Percentiles rank a stretch among this genome's conserved stretches.
Evolutionary conservation across 2,113 vertebrate species (phyloP).

Genomic region (Periophthalmodon schlosseri): DNA sequence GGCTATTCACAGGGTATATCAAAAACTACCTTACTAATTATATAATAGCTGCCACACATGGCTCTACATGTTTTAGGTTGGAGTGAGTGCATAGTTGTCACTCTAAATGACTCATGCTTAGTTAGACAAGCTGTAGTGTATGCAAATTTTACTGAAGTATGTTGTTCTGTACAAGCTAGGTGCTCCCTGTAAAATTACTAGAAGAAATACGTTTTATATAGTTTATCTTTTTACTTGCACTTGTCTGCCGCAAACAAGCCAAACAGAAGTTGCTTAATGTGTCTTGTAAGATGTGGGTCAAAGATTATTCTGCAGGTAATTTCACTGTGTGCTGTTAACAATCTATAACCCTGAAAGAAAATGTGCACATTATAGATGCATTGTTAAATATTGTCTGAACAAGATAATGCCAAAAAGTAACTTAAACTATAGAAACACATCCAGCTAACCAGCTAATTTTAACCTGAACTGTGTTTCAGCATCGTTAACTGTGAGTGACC

Average conservation of each 20-base stretch:
- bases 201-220: background rate
- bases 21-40: background rate
- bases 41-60: background rate
- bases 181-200: background rate
- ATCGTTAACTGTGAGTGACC: slow-evolving; percentile 46
- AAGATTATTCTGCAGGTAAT: slow-evolving; percentile 36
- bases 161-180: too few species aligned
- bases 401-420: background rate
- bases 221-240: background rate
- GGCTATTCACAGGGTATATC: background rate
- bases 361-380: too few species aligned
- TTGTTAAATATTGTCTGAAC: too few species aligned
- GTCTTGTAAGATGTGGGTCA: slow-evolving; percentile 11
- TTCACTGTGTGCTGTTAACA: background rate
- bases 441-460: background rate
- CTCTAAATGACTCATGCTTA: too few species aligned
- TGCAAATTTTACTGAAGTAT: too few species aligned
- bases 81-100: too few species aligned
- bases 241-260: background rate
- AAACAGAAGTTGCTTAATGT: background rate
- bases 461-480: slow-evolving; percentile 6
- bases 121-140: too few species aligned
- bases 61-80: too few species aligned
- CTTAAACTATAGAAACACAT: too few species aligned
- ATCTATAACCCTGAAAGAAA: too few species aligned